Conservation (phyloP, 2,888 invertebrate species). For the Drosophila gaucha region DNA sequence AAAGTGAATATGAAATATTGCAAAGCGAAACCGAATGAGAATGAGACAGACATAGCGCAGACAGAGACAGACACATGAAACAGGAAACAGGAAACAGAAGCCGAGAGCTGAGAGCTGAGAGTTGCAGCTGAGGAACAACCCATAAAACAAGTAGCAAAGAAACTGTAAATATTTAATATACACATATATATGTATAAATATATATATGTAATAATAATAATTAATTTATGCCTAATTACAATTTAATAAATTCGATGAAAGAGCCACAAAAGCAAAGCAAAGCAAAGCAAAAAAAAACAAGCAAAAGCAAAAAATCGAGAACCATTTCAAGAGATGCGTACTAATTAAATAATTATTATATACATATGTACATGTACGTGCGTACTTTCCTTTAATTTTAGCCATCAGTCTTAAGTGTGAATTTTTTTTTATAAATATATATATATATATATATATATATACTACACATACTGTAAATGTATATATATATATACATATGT, state of each 20-base stretch:
- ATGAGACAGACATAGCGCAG: constrained; percentile 14
- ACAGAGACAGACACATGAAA: constrained; percentile 11
- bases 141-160: constrained; percentile 60
- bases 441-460: constrained; percentile 15
- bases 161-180: constrained; percentile 71
- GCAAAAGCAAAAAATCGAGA: constrained; percentile 33
- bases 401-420: constrained; percentile 57
- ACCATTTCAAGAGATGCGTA: constrained; percentile 58
- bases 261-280: constrained; percentile 39
- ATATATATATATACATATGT: background rate
- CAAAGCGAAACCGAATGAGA: constrained; percentile 42
- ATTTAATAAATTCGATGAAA: constrained; percentile 46
- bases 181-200: constrained; percentile 48
- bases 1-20: constrained; percentile 65
- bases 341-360: constrained; percentile 17
- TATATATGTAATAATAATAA: constrained; percentile 31
- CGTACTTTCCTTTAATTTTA: constrained; percentile 73
- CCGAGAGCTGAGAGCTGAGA: background rate
- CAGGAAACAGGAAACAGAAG: constrained; percentile 5
- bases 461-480: constrained; percentile 22
- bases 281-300: constrained; percentile 16
- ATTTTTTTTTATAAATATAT: constrained; percentile 42
- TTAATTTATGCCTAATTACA: constrained; percentile 72
- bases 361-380: constrained; percentile 22
- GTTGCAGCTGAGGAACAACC: constrained; percentile 9